Base-by-base conservation (phyloP, 2,797 vertebrate species). In the Graptemys geographica region DNA sequence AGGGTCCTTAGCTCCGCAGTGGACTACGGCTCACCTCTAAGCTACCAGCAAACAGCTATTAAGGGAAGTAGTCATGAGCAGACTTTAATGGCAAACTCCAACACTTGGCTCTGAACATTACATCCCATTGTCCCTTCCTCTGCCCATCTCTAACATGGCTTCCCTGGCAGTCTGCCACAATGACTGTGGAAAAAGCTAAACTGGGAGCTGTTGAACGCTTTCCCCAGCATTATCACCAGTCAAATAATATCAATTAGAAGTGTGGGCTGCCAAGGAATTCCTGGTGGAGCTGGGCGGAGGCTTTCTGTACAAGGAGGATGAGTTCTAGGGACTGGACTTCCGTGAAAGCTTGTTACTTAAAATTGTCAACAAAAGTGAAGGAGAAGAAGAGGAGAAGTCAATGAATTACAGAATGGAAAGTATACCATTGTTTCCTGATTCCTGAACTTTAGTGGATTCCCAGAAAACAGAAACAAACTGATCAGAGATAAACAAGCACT, bases 381-480 rank as follows among this genome's bases (percentile, higher is more conserved):
- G 18, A 72, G 19, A 41, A 41, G 69, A 23, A 25, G 21, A 72
- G 37, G 5, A 92, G 19, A 59, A 81, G 81, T 82, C 11, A 47
- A 55, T 49, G 51, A 94, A 49, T 62, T 84, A 59, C 28, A 41
- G 5, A 9, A n/a, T 11, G 25, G 56, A 90, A 41, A 15, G 44
- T 8, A 28, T 27, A 9, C 44, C 44, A 8, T 15, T 56, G 11
- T 65, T 84, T 94, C n/a, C 55, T 79, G n/a, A 28, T 31, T 91
- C 86, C 57, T n/a, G 51, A 3, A 21, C 33, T 18, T 25, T 49
- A 92, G n/a, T 23, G 79, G 11, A 57, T 86, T 91, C 89, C 44
- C 62, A 79, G 80, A 88, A 92, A 92, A 91, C 87, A 62, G 44
- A 88, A 92, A 83, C 53, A 76, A 95, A 72, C 12, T 83, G 8